phyloP scores from a whole-genome alignment of 2,113 vertebrate species.

The Nycticebus coucang region DNA sequence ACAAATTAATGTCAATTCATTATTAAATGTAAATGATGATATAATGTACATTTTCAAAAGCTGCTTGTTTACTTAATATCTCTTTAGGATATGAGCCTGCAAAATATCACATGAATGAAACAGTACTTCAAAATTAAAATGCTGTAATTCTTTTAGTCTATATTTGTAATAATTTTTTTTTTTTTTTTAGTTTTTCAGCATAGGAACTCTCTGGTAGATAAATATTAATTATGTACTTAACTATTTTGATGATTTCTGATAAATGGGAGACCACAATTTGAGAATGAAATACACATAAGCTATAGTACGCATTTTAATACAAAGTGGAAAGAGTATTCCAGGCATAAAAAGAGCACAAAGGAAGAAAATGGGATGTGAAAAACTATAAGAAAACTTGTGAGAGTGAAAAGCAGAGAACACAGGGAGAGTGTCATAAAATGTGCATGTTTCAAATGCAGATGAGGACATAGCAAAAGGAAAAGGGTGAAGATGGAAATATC shows the following conservation, averaged over 20 bases:
- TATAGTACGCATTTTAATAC: background rate
- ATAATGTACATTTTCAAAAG: background rate
- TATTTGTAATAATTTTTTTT: background rate
- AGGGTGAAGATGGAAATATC: background rate
- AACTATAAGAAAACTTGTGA: background rate
- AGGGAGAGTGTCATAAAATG: background rate
- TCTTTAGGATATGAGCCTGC: background rate
- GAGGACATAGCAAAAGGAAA: background rate
- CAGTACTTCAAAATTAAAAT: constrained; percentile 18
- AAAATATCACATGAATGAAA: background rate
- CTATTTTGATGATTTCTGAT: background rate
- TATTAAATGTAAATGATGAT: background rate
- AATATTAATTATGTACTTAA: constrained; percentile 4
- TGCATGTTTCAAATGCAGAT: background rate
- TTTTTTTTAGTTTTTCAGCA: too few relatives aligned
- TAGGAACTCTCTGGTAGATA: background rate
- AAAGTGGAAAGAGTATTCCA: background rate
- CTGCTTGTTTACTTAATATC: background rate
- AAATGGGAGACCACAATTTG: background rate
- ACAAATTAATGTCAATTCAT: constrained; percentile 24
- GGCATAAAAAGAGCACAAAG: background rate
- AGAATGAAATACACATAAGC: background rate
- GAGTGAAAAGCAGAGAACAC: background rate
- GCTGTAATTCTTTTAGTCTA: background rate
- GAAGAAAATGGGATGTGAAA: background rate